Evolutionary conservation across 2,888 invertebrate species (phyloP).

Genomic region (Microctonus hyperodae): DNA sequence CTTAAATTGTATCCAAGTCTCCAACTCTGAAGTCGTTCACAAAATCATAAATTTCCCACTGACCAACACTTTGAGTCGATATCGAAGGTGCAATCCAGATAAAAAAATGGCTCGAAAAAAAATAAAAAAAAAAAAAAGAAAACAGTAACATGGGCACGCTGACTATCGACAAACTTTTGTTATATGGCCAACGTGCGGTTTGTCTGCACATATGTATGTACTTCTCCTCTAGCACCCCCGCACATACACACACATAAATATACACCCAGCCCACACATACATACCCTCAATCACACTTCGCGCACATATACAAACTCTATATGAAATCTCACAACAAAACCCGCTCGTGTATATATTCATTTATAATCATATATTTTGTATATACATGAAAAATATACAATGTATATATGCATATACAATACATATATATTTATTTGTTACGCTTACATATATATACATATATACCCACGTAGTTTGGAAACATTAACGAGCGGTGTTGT

Average conservation of each 20-base stretch:
- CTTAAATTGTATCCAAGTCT: neutral
- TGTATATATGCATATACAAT: neutral
- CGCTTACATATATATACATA: neutral
- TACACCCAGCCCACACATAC: neutral
- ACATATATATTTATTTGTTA: neutral
- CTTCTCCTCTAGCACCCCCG: neutral
- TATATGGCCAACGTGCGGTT: conserved; percentile 28
- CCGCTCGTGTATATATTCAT: neutral
- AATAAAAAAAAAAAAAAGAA: neutral
- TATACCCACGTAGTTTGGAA: conserved; percentile 12
- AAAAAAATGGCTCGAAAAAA: conserved; percentile 5
- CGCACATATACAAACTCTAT: neutral
- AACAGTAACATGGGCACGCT: neutral
- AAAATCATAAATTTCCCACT: conserved; percentile 25
- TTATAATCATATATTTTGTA: too few species aligned
- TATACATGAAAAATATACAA: too few species aligned
- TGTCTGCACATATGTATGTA: conserved; percentile 16
- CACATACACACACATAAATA: neutral
- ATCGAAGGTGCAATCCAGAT: conserved; percentile 9
- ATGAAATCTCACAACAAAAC: neutral
- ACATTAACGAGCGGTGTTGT: conserved; percentile 30
- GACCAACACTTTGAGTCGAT: conserved; percentile 23
- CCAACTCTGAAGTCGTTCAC: conserved; percentile 16
- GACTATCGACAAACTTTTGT: conserved; percentile 31
- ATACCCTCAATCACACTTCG: conserved; percentile 23